These are phyloP conservation scores for Excalfactoria chinensis DNA, from an alignment of 2,113 vertebrate species.

Conservation along the genomic window DNA sequence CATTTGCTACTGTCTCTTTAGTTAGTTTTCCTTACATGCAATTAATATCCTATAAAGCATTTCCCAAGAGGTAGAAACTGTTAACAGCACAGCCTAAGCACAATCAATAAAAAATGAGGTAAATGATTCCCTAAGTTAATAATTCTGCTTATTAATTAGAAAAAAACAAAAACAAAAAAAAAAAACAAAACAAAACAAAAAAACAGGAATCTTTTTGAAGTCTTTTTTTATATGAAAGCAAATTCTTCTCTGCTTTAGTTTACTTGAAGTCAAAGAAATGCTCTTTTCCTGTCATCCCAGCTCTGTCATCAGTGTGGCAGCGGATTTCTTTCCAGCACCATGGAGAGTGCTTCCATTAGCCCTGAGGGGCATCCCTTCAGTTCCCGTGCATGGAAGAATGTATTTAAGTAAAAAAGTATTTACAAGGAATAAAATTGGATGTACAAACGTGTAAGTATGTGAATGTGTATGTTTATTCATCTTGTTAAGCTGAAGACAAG, in stretches of 20 bases:
- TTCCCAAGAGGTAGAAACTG: not conserved
- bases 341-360: not conserved
- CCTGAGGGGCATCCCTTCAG: accelerated
- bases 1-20: not conserved
- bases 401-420: accelerated
- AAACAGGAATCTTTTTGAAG: not conserved
- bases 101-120: not conserved
- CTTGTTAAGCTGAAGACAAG: not conserved
- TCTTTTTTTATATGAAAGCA: not conserved
- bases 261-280: not conserved
- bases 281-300: accelerated
- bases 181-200: not conserved
- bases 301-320: accelerated
- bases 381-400: accelerated
- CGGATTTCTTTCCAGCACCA: not conserved
- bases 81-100: not conserved
- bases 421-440: accelerated
- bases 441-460: accelerated
- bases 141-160: not conserved
- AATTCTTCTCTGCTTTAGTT: accelerated
- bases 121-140: not conserved
- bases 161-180: not conserved
- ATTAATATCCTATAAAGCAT: not conserved
- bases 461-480: accelerated
- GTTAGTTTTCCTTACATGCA: not conserved